phyloP scores from a whole-genome alignment of 2,797 vertebrate species.

The Fistularia tabacaria region DNA sequence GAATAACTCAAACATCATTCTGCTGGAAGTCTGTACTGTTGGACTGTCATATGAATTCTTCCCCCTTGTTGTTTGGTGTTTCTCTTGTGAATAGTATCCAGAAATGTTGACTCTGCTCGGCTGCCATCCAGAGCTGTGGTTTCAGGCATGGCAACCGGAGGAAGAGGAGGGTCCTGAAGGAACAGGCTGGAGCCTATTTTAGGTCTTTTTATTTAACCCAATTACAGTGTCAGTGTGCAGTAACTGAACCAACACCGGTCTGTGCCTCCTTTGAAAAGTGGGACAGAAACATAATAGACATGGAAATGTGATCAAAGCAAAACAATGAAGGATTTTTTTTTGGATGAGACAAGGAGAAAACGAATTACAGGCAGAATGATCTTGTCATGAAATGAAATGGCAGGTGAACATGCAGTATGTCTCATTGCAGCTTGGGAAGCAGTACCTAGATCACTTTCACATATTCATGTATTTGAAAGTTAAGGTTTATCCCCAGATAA shows the following conservation, averaged over 20 bases:
- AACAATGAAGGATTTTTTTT: constrained; percentile 20
- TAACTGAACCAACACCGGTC: constrained; percentile 37
- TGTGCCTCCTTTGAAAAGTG: constrained; percentile 53
- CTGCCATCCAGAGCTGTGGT: constrained; percentile 38
- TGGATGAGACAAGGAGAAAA: constrained; percentile 14
- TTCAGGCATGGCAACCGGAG: constrained; percentile 39
- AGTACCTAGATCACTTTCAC: constrained; percentile 6
- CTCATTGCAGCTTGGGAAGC: too few relatives aligned
- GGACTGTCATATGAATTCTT: constrained; percentile 26
- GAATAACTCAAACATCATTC: constrained; percentile 42
- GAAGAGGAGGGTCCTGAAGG: constrained; percentile 32
- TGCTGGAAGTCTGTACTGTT: constrained; percentile 19
- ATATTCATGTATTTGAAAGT: constrained; percentile 34
- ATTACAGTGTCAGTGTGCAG: constrained; percentile 42
- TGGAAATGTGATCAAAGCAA: constrained; percentile 30
- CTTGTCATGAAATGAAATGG: not conserved
- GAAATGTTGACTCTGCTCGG: constrained; percentile 45
- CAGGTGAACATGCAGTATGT: constrained; percentile 16
- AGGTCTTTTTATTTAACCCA: constrained; percentile 67
- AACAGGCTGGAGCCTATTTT: constrained; percentile 57
- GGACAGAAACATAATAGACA: constrained; percentile 32
- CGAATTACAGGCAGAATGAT: constrained; percentile 9
- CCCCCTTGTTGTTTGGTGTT: constrained; percentile 34
- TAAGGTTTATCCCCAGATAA: constrained; percentile 31
- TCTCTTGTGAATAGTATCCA: constrained; percentile 35